Percentiles rank a stretch among this genome's conserved stretches.
These are phyloP conservation scores for Nibea albiflora DNA, from an alignment of 2,113 vertebrate genomes.

Conservation along the genomic window DNA sequence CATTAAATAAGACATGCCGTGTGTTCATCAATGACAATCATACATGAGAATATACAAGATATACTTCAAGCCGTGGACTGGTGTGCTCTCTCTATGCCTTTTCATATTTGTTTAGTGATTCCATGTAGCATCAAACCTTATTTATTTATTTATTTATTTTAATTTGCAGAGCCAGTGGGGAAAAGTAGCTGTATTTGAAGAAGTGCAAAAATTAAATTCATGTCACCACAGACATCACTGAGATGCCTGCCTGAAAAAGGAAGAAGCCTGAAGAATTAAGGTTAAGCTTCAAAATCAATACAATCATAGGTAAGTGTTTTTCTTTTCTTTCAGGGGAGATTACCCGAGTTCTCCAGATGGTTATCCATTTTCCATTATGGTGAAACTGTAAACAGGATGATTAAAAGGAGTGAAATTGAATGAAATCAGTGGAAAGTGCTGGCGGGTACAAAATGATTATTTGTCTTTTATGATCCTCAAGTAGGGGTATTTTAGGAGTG, in stretches of 20 bases:
- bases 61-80: background rate
- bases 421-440: conserved; percentile 30
- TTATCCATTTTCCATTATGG: conserved; percentile 43
- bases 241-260: conserved; percentile 39
- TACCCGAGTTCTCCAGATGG: conserved; percentile 31
- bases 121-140: background rate
- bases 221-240: conserved; percentile 41
- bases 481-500: conserved; percentile 1
- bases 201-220: conserved; percentile 45
- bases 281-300: conserved; percentile 53
- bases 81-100: background rate
- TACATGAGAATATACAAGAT: background rate
- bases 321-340: conserved; percentile 41
- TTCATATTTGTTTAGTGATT: background rate
- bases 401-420: conserved; percentile 45
- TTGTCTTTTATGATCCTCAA: conserved; percentile 17
- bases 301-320: conserved; percentile 45
- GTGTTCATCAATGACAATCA: background rate
- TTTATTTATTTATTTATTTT: background rate
- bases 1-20: conserved; percentile 4
- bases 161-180: background rate
- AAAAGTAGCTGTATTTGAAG: background rate
- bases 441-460: background rate
- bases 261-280: conserved; percentile 28
- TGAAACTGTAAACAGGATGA: conserved; percentile 51